Evolutionary conservation across 2,113 vertebrate genomes (phyloP).

Genomic region (Heterocephalus glaber): DNA sequence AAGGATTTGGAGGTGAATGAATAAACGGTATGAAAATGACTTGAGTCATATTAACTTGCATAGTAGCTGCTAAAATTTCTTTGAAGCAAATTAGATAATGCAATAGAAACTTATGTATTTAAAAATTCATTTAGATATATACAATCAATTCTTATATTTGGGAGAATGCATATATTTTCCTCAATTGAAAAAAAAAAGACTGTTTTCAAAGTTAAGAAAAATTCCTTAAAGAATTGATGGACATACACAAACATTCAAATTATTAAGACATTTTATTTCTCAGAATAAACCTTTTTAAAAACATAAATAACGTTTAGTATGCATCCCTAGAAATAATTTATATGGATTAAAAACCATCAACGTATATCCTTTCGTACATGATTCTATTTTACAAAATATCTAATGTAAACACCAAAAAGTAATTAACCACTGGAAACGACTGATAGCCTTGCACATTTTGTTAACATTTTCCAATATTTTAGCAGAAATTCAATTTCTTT

Average conservation of each 20-base stretch:
- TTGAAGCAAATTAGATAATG: slow-evolving; percentile 8
- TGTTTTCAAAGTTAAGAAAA: neutral
- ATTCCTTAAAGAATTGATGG: neutral
- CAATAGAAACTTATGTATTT: slow-evolving; percentile 72
- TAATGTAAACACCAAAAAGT: slow-evolving; percentile 45
- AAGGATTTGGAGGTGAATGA: neutral
- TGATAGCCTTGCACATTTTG: slow-evolving; percentile 56
- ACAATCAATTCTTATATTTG: neutral
- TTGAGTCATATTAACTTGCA: slow-evolving; percentile 75
- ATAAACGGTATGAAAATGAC: slow-evolving; percentile 59
- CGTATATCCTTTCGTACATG: neutral
- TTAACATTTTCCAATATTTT: slow-evolving; percentile 73
- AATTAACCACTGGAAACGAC: slow-evolving; percentile 41
- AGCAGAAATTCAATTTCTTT: slow-evolving; percentile 73
- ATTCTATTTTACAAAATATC: neutral
- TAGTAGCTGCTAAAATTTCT: slow-evolving; percentile 66
- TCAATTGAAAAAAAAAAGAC: neutral
- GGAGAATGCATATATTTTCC: neutral
- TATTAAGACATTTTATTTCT: neutral
- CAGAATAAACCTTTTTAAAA: slow-evolving; percentile 1
- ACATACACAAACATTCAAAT: neutral
- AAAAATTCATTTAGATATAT: slow-evolving; percentile 70
- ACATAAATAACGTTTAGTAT: neutral
- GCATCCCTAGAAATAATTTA: neutral
- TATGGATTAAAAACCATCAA: slow-evolving; percentile 15